These are phyloP conservation scores for Patella caerulea DNA, from an alignment of 2,888 invertebrate genomes.

Conservation along the genomic window DNA sequence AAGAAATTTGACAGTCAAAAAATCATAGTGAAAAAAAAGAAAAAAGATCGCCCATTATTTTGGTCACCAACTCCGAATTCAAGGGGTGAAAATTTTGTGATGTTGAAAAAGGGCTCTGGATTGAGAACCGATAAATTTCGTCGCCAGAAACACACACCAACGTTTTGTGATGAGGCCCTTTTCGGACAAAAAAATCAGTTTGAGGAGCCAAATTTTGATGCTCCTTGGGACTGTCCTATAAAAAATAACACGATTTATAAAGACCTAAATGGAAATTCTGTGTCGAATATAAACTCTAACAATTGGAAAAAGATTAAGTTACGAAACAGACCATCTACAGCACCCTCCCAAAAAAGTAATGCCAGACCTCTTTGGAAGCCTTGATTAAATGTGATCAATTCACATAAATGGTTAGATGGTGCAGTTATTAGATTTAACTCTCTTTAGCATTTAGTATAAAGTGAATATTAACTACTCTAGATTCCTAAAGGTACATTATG, in stretches of 20 bases:
- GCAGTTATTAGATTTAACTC: no score
- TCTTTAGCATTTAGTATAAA: no score
- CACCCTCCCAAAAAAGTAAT: background rate
- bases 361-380: background rate
- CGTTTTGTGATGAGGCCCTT: slow-evolving; percentile 61
- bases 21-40: slow-evolving; percentile 27
- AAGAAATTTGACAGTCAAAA: slow-evolving; percentile 10
- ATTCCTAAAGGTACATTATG: no score
- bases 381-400: background rate
- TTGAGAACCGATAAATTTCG: slow-evolving; percentile 37
- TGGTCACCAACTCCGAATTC: slow-evolving; percentile 49
- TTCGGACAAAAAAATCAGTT: slow-evolving; percentile 50
- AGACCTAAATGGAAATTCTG: background rate
- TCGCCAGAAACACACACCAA: slow-evolving; percentile 53
- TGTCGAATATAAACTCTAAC: background rate
- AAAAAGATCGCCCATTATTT: slow-evolving; percentile 41
- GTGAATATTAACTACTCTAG: no score
- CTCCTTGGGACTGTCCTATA: slow-evolving; percentile 55
- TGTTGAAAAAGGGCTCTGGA: background rate
- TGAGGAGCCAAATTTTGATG: slow-evolving; percentile 58
- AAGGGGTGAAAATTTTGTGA: background rate
- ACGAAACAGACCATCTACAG: background rate
- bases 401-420: no score
- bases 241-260: background rate
- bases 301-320: background rate